Evolutionary conservation across 2,113 vertebrate species (phyloP), one percentile per base, ranked within the genome.

Genomic region (Nothobranchius furzeri): DNA sequence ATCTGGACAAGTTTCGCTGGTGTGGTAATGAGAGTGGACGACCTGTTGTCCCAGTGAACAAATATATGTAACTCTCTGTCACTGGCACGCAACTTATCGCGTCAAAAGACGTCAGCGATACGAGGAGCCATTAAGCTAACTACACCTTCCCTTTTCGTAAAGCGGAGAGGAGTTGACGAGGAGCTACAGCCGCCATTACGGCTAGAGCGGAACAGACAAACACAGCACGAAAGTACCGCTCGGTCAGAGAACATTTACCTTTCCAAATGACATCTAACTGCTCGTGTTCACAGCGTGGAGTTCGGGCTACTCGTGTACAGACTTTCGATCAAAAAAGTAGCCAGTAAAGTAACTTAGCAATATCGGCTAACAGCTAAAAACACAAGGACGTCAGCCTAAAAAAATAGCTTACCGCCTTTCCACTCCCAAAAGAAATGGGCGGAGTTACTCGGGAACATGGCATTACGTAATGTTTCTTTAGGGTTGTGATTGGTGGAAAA

Each of bases 91-190:
- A 92, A 90, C 76, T 90, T 81, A 87, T 82, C 92, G 92, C 93
- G 93, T 94, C 93, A 92, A 93, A 78, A 93, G 89, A 93, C 93
- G 93, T 94, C 93, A 94, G 93, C 91, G 90, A 88, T 87, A 88
- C 91, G 88, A 79, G 88, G 88, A 91, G 88, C 92, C 91, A 92
- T 92, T 92, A 91, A 83, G 87, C 89, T 85, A 90, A 87, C 84
- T 87, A 87, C 90, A 87, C 91, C 91, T 92, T 93, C 91, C 84
- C 87, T 87, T 82, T 84, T 87, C 89, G 86, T 83, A 79, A 75
- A 86, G 74, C 82, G 79, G 73, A 87, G 84, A 87, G 73, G 77
- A 84, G 87, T 66, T 83, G 79, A 83, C 87, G 85, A 64, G 85
- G 64, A 74, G 88, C 78, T 50, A 57, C 76, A 73, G 87, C 88